A percentile compares a stretch with the other conserved stretches of the same genome.
Conservation (phyloP, 2,888 invertebrate species). For the Copidosoma aretas region DNA sequence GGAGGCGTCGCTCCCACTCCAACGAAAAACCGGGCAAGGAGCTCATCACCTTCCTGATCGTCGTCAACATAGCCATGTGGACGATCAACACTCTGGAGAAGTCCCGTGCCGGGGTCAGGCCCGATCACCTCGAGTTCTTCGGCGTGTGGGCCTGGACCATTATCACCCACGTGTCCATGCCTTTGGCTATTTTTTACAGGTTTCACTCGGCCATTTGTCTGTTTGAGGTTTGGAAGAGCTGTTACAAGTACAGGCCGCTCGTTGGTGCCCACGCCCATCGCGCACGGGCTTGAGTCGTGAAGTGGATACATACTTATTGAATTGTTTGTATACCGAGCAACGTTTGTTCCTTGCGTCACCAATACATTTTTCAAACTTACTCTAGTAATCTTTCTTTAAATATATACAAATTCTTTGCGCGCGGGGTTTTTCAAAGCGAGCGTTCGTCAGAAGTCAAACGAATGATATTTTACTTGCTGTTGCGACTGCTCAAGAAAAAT, state of each 20-base stretch:
- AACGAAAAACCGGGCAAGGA: constrained; percentile 83
- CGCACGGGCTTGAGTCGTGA: too few species aligned
- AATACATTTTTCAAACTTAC: too few species aligned
- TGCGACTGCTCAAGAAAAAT: too few species aligned
- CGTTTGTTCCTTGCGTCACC: too few species aligned
- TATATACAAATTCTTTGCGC: too few species aligned
- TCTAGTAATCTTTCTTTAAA: too few species aligned
- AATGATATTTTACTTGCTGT: too few species aligned
- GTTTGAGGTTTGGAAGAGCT: constrained; percentile 90
- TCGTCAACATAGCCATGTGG: constrained; percentile 86
- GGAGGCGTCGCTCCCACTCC: constrained; percentile 77
- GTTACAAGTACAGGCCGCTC: constrained; percentile 75
- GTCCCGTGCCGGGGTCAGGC: constrained; percentile 81
- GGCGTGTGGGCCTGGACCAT: constrained; percentile 92
- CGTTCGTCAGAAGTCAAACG: too few species aligned
- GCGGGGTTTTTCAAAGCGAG: too few species aligned
- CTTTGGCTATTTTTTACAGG: constrained; percentile 86
- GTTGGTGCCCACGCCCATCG: neutral
- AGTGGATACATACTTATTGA: too few species aligned
- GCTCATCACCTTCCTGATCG: constrained; percentile 82
- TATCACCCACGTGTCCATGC: constrained; percentile 88
- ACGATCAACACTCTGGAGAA: constrained; percentile 85
- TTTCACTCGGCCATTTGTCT: constrained; percentile 92
- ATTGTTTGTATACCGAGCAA: too few species aligned
- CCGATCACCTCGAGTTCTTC: constrained; percentile 82